Base-by-base conservation (phyloP, 1,140 invertebrate species). In the Cydia strobilella region DNA sequence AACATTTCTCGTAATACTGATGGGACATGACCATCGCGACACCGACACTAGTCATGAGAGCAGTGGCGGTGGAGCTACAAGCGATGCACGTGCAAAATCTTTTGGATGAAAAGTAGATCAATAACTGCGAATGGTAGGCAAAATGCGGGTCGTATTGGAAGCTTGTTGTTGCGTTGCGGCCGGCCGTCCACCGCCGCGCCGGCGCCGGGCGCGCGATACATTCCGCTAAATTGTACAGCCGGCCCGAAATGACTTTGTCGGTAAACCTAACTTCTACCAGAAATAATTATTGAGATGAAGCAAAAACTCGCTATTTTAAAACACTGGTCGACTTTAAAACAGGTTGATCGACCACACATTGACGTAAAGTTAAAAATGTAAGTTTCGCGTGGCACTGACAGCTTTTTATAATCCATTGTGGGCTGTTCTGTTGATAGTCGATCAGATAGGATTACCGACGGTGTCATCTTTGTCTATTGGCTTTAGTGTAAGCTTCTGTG, bases 401-500 rank as follows among this genome's bases (percentile, higher is more conserved):
- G 5, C 23, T 59, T 23, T 23, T 51, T n/a, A 7, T 51, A 51
- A 18, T 51, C 48, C n/a, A 51, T 51, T 59, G 20, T 59, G 54
- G 54, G 18, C 54, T 59, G 20, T 59, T 51, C n/a, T 59, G 54
- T 59, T 59, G 54, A 59, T 23, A 59, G 5, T 59, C 20, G 54
- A 59, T 59, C 54, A 59, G 20, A 23, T 59, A 59, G 54, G 54
- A 23, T 59, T 59, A 59, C 54, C 54, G 54, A 10, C 20, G 18
- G 20, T 23, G 54, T 59, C 54, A 23, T 10, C 9, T 54, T 23
- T 5, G 54, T 59, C 54, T 59, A 59, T 59, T 39, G 27, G 65
- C 65, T 69, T 65, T 35, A 69, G 65, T 69, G 65, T 69, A 69
- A 35, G 65, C 65, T 69, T 69, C 65, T 69, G 65, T 35, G 65